Base-by-base conservation (phyloP, 2,797 vertebrate genomes). In the Aselliscus stoliczkanus region DNA sequence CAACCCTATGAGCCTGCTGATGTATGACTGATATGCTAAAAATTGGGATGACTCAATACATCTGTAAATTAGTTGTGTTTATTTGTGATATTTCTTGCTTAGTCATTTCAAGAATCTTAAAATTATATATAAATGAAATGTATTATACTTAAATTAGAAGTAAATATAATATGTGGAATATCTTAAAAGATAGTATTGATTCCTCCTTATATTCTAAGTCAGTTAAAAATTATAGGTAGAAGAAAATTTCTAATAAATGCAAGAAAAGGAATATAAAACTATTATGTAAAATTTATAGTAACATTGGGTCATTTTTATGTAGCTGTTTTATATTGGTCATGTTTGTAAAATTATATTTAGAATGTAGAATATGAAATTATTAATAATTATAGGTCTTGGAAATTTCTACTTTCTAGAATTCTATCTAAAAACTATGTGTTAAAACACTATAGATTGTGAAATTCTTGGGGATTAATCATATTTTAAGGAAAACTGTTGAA, bases 61-160 rank as follows among this genome's bases (percentile, higher is more conserved):
- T 65, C 34, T 67, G 52, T 65, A 73, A 69, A 62, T 82, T 88
- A 94, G 70, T 29, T 80, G 23, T 56, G 21, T 17, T 73, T 91
- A 65, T 37, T 42, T 84, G n/a, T 84, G 60, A 72, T 92, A 37
- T 70, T 80, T 54, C 31, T 95, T 85, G 81, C 70, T 54, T 58
- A 83, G 25, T 73, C 83, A 82, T 54, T 64, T 84, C 20, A 69
- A 86, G 81, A 89, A 76, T 72, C 58, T 81, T 79, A 62, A 88
- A 96, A 84, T n/a, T 80, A 17, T 44, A 76, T 56, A 14, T 73
- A 82, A 92, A 93, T 89, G 20, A 86, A 93, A 77, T 88, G 27
- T 85, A 11, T 56, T 54, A 60, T 80, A 67, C 5, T 50, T n/a
- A 73, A 85, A 73, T 88, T 81, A 88, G 72, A 95, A 94, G 42